Evolutionary conservation across 2,113 vertebrate species (phyloP).

Genomic region (Salminus brasiliensis): DNA sequence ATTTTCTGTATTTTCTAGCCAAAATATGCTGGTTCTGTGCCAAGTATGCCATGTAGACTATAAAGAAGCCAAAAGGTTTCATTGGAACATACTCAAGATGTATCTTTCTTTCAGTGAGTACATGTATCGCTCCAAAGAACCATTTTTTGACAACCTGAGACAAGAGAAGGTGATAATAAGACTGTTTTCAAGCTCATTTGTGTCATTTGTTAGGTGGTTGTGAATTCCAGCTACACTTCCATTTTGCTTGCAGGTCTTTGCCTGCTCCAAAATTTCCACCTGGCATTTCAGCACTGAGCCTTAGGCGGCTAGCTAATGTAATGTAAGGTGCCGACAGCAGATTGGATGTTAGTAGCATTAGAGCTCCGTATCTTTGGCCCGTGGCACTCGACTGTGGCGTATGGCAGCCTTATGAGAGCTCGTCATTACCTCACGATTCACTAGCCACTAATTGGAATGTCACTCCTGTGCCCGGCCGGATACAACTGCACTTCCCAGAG

Average conservation of each 20-base stretch:
- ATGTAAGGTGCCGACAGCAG: slow-evolving; percentile 2
- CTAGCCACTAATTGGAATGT: slow-evolving; percentile 77
- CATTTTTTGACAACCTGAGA: not conserved
- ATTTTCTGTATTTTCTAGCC: too few relatives aligned
- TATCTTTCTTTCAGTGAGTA: too few relatives aligned
- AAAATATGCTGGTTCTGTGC: too few relatives aligned
- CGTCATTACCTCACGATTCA: slow-evolving; percentile 71
- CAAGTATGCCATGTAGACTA: too few relatives aligned
- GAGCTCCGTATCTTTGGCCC: not conserved
- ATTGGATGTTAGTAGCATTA: slow-evolving; percentile 15
- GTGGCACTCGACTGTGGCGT: slow-evolving; percentile 47
- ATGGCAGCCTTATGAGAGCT: slow-evolving; percentile 62
- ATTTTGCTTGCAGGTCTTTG: not conserved
- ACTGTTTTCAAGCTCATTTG: not conserved
- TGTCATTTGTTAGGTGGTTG: not conserved
- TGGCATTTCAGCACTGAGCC: not conserved
- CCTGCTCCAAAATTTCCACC: not conserved
- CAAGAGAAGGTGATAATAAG: not conserved
- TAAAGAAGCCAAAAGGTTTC: too few relatives aligned
- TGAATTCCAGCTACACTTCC: not conserved
- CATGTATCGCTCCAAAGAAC: too few relatives aligned
- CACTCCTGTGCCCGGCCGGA: slow-evolving; percentile 59
- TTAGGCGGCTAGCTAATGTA: not conserved
- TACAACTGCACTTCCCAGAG: slow-evolving; percentile 52
- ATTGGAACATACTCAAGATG: too few relatives aligned